Evolutionary conservation across 1,140 invertebrate genomes (phyloP).

Genomic region (Wasmannia auropunctata): DNA sequence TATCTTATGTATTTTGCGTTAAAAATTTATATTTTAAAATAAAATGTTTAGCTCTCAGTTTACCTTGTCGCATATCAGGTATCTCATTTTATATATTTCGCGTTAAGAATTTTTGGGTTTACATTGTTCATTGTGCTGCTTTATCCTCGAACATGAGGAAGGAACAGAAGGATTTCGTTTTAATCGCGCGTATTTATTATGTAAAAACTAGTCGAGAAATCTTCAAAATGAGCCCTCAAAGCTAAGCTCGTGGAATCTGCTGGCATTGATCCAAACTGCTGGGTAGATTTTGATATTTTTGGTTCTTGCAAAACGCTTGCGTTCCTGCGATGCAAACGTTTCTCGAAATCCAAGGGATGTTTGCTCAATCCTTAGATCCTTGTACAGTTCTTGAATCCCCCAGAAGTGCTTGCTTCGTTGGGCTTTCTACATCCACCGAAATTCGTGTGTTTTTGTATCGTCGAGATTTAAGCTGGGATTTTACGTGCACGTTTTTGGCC

Average conservation of each 20-base stretch:
- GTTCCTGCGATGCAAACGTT: constrained; percentile 4
- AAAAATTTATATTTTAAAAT: background rate
- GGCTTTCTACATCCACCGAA: background rate
- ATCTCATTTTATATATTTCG: too few relatives aligned
- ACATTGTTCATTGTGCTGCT: too few relatives aligned
- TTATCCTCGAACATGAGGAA: too few relatives aligned
- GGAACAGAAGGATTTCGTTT: background rate
- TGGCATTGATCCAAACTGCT: background rate
- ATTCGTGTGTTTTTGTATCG: background rate
- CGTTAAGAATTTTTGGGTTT: too few relatives aligned
- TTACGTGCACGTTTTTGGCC: background rate
- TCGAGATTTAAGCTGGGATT: background rate
- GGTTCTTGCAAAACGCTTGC: constrained; percentile 18
- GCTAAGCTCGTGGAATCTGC: background rate
- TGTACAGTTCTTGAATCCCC: constrained; percentile 20
- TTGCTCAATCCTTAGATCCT: constrained; percentile 19
- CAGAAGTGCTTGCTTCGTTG: background rate
- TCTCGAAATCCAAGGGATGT: constrained; percentile 18
- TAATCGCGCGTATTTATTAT: background rate
- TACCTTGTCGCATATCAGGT: too few relatives aligned
- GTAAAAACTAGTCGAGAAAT: background rate
- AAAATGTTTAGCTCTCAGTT: too few relatives aligned
- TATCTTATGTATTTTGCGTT: background rate
- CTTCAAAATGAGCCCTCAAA: background rate
- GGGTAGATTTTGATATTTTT: constrained; percentile 24